A percentile compares a stretch with the other conserved stretches of the same genome.
Evolutionary conservation across 2,797 vertebrate genomes (phyloP).

Genomic region (Microctenopoma stevenorrisi): DNA sequence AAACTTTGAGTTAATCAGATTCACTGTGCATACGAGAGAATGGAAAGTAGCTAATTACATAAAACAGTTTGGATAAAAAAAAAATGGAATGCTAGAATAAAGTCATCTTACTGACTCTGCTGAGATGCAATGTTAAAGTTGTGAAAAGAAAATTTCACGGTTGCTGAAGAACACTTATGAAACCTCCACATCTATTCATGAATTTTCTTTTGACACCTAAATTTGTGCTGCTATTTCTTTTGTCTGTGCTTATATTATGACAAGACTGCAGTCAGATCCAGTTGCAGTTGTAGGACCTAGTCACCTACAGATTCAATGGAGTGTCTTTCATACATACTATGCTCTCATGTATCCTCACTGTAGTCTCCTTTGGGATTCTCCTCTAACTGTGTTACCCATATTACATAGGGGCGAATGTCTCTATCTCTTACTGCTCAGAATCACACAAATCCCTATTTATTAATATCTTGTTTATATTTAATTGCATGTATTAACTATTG

Average conservation of each 20-base stretch:
- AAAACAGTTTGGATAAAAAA: too few species aligned
- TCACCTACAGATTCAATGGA: constrained; percentile 18
- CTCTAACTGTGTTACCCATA: not conserved
- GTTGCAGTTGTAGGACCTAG: constrained; percentile 9
- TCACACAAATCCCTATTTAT: not conserved
- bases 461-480: not conserved
- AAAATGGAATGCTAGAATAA: too few species aligned
- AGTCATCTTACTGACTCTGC: too few species aligned
- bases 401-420: not conserved
- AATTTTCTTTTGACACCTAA: not conserved
- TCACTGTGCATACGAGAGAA: too few species aligned
- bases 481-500: not conserved
- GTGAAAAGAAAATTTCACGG: not conserved
- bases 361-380: constrained; percentile 14
- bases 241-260: not conserved
- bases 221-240: constrained; percentile 1
- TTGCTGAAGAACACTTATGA: not conserved
- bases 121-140: not conserved
- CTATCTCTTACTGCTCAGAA: too few species aligned
- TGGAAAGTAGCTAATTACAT: too few species aligned
- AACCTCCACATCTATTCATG: not conserved
- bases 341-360: constrained; percentile 13
- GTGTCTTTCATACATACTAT: constrained; percentile 7
- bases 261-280: not conserved
- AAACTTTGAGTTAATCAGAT: too few species aligned